Percentiles rank a stretch among this genome's conserved stretches.
Conservation (phyloP, 2,113 vertebrate genomes). For the Axis porcinus region DNA sequence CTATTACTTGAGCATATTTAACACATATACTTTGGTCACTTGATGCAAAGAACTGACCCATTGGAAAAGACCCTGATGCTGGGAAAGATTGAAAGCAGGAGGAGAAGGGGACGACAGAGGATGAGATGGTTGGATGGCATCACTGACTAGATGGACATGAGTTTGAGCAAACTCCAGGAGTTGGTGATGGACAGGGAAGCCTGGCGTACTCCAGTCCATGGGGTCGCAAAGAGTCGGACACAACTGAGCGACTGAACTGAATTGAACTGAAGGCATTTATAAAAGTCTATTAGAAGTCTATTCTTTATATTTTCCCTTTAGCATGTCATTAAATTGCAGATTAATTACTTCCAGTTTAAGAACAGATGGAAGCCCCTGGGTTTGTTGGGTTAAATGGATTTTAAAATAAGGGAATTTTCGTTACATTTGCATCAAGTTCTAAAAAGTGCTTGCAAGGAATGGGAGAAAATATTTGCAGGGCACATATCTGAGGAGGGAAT, state of each 20-base stretch:
- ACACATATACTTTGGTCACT: neutral
- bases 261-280: neutral
- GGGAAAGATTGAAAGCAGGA: neutral
- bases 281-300: neutral
- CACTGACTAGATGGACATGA: neutral
- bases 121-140: neutral
- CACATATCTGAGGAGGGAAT: neutral
- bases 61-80: neutral
- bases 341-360: neutral
- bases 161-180: neutral
- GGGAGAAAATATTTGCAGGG: neutral
- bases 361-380: neutral
- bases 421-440: neutral
- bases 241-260: rapidly evolving
- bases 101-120: neutral
- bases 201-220: neutral
- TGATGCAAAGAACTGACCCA: neutral
- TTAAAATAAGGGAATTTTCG: neutral
- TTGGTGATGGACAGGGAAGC: neutral
- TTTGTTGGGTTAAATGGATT: neutral
- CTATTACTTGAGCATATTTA: neutral
- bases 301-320: neutral
- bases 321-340: neutral
- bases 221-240: neutral
- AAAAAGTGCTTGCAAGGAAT: neutral